Evolutionary conservation across 1,140 invertebrate species (phyloP), one percentile per base, ranked within the genome.

Genomic region (Drosophila tristis): DNA sequence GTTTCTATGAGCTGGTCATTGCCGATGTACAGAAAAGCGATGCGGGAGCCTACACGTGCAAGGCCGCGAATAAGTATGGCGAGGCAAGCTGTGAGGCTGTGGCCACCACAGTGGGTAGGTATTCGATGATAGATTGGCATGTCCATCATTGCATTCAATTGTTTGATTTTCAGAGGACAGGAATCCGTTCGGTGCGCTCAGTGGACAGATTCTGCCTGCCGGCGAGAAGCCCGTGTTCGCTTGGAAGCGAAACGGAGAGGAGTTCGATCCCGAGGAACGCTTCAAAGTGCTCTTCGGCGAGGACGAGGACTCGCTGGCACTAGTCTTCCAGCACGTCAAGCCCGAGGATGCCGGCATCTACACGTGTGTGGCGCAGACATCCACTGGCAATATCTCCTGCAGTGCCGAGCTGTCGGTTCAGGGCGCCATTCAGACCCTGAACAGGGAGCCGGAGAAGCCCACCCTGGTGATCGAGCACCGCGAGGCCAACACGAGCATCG

Each of bases 281-380:
- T 98, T 98, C 91, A 98, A 99, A 92, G 97, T 99, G 15, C 93
- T 98, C 7, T 96, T 98, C 84, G 96, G 97, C 73, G 97, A 98
- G 77, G 97, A 98, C 74, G 97, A 98, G 84, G 98, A 98, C 81
- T 98, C 96, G 0, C 93, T 98, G 49, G 97, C 96, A 16, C 92
- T 99, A 9, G 96, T 98, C 0, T 98, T 99, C 92, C 97, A 98
- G 84, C 97, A 98, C 80, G 97, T 98, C 0, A 97, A 95, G 84
- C 97, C 97, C 0, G 97, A 98, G 90, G 97, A 99, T 92, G 97
- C 97, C 25, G 98, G 98, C 5, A 93, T 98, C 4, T 99, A 99
- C 92, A 99, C 98, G 0, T 99, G 98, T 82, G 97, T 98, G 1
- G 98, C 98, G 0, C 97, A 97, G 86, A 99, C 98, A 1, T 95